Percentiles rank a stretch among this genome's conserved stretches.
phyloP scores from a whole-genome alignment of 2,797 vertebrate genomes.

The Tinamus major region DNA sequence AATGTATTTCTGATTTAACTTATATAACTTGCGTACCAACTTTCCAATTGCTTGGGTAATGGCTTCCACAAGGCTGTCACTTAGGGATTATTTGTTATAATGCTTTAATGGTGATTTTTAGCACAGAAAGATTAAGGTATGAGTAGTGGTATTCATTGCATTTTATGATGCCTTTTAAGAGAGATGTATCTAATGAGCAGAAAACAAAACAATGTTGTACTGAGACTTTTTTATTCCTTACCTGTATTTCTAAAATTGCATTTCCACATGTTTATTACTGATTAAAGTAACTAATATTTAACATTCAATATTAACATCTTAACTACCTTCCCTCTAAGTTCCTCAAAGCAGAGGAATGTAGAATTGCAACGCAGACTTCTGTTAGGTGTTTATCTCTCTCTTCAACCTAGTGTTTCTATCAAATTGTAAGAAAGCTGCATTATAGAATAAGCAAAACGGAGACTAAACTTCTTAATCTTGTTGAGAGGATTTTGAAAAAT shows the following conservation, averaged over 20 bases:
- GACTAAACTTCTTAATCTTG: not conserved
- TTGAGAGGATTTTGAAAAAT: not conserved
- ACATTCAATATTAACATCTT: not conserved
- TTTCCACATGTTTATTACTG: not conserved
- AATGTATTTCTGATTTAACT: not conserved
- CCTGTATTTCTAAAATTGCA: slow-evolving; percentile 11
- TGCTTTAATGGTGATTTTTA: slow-evolving; percentile 1
- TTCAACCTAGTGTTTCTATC: not conserved
- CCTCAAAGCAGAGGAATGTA: not conserved
- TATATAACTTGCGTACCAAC: not conserved
- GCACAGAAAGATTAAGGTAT: not conserved
- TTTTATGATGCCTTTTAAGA: slow-evolving; percentile 16
- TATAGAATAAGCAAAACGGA: not conserved
- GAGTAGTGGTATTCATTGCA: not conserved
- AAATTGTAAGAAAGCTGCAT: fast-evolving
- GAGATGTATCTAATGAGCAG: not conserved
- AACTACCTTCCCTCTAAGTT: not conserved
- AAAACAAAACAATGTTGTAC: not conserved
- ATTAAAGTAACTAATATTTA: not conserved
- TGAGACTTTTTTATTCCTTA: not conserved
- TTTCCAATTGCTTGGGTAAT: not conserved
- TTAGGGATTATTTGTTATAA: not conserved
- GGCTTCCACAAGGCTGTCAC: not conserved
- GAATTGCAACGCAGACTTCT: not conserved
- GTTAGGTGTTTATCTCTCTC: not conserved